phyloP scores from a whole-genome alignment of 1,140 invertebrate species.

The Tyrophagus putrescentiae region DNA sequence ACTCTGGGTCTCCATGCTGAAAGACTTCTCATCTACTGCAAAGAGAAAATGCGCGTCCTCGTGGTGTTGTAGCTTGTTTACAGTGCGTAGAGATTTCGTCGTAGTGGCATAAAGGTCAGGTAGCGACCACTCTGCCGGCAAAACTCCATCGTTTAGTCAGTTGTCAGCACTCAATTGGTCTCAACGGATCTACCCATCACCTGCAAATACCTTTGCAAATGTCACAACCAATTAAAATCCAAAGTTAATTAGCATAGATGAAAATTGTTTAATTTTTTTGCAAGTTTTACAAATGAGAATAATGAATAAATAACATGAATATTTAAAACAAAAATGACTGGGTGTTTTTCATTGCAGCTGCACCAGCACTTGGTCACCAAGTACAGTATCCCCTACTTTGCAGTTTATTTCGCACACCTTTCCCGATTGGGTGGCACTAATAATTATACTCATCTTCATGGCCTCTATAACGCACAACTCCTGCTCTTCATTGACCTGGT shows the following conservation, averaged over 20 bases:
- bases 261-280: no score
- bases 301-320: no score
- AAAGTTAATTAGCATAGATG: no score
- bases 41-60: not conserved
- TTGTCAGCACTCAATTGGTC: no score
- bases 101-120: not conserved
- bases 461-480: conserved; percentile 55
- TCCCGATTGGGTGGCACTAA: conserved; percentile 42
- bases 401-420: conserved; percentile 46
- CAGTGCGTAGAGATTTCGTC: not conserved
- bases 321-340: no score
- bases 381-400: conserved; percentile 47
- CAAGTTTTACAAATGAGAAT: no score
- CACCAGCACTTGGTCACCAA: conserved; percentile 48
- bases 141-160: not conserved
- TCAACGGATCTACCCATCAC: no score
- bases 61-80: not conserved
- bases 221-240: no score
- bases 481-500: conserved; percentile 47
- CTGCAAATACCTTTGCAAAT: no score
- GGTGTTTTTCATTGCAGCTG: conserved; percentile 50
- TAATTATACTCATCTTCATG: conserved; percentile 63
- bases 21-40: not conserved
- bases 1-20: not conserved
- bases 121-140: not conserved